Percentiles rank a stretch among this genome's conserved stretches.
These are phyloP conservation scores for Linhomoeus sp. DNA, from an alignment of 2,888 invertebrate species.

Conservation along the genomic window DNA sequence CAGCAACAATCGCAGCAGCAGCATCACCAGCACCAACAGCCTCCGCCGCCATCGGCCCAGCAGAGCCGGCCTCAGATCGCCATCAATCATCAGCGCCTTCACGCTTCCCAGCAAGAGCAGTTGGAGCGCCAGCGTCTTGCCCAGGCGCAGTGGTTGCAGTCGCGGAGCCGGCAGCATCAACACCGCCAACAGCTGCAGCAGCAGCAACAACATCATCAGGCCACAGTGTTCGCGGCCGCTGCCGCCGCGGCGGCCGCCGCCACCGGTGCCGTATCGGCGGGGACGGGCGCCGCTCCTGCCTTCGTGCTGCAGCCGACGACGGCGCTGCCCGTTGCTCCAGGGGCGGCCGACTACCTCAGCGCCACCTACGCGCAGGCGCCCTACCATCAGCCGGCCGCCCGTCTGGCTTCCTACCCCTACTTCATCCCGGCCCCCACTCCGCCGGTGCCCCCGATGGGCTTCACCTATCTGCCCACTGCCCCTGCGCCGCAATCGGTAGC, in stretches of 20 bases:
- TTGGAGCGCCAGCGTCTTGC: slow-evolving; percentile 1
- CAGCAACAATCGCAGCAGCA: too few species aligned
- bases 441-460: neutral
- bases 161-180: too few species aligned
- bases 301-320: too few species aligned
- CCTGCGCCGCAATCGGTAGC: too few species aligned
- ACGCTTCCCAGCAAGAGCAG: slow-evolving; percentile 1
- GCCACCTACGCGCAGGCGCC: neutral
- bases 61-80: too few species aligned
- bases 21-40: too few species aligned
- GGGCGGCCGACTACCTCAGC: neutral
- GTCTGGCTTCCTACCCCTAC: neutral
- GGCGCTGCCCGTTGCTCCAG: too few species aligned
- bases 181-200: neutral
- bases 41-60: too few species aligned
- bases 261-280: neutral
- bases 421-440: neutral
- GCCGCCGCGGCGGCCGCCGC: neutral
- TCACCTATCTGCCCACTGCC: too few species aligned
- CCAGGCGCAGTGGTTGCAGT: slow-evolving; percentile 2
- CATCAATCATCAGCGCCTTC: slow-evolving; percentile 4
- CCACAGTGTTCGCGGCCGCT: neutral
- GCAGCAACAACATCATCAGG: neutral
- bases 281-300: neutral
- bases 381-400: neutral